phyloP scores from a whole-genome alignment of 2,888 invertebrate genomes.

The Erebia epiphron region DNA sequence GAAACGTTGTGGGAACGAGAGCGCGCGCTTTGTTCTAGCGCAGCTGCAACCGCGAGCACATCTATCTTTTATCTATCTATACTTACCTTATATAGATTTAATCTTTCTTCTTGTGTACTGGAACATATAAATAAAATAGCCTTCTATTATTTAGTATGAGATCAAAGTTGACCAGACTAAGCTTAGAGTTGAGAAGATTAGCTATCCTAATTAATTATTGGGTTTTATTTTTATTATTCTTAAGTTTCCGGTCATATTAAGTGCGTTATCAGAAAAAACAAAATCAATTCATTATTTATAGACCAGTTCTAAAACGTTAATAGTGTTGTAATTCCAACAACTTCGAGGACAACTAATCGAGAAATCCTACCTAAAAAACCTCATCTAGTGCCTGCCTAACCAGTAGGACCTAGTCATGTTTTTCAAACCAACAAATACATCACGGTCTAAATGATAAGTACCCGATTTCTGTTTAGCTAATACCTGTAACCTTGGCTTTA shows the following conservation, averaged over 20 bases:
- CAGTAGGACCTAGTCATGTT: no score
- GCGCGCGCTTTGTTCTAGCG: slow-evolving; percentile 55
- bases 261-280: no score
- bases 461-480: not conserved
- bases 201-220: no score
- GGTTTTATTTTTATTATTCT: no score
- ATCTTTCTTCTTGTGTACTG: slow-evolving; percentile 7
- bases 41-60: slow-evolving; percentile 64
- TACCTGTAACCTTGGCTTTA: not conserved
- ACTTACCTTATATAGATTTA: slow-evolving; percentile 13
- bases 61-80: slow-evolving; percentile 54
- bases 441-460: not conserved
- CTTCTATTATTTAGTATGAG: not conserved
- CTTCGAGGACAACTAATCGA: slow-evolving; percentile 56
- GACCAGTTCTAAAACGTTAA: slow-evolving; percentile 24
- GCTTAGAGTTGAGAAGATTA: no score
- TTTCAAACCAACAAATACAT: no score
- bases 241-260: no score
- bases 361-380: slow-evolving; percentile 37
- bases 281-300: no score
- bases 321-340: slow-evolving; percentile 44
- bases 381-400: no score
- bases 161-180: not conserved
- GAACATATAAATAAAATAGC: not conserved
- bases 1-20: slow-evolving; percentile 74